Evolutionary conservation across 2,113 vertebrate species (phyloP), one percentile per base, ranked within the genome.

Genomic region (Grus americana): DNA sequence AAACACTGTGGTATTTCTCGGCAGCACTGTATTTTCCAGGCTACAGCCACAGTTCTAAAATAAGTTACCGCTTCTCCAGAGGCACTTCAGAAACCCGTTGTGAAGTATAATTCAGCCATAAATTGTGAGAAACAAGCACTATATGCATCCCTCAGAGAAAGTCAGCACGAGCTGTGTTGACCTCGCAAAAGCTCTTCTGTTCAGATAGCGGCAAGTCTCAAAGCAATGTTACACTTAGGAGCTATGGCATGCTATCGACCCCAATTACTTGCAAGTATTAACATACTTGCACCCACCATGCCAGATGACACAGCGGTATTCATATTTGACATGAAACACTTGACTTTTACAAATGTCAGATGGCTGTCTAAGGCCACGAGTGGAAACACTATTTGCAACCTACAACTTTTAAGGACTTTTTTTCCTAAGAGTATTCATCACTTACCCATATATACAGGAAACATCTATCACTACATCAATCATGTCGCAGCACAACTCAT

Each of bases 381-480:
- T 23, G 21, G 27, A 40, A 8, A 34, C 72, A 73, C 23, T 50
- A 40, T 38, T 54, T 84, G 23, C 34, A 95, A n/a, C 27, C 55
- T 61, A 57, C 50, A 58, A 20, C 14, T 74, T 89, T 34, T 20
- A 63, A 75, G 75, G n/a, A 65, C 10, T 40, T 68, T n/a, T 34
- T 78, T 38, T 47, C 57, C 40, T 32, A 27, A 26, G 7, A 86
- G 68, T 50, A 36, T 79, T 84, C 38, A 55, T 52, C 68, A 98
- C 98, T 99, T 98, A 99, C 99, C 99, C 99, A 95, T 99, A 99
- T 98, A 99, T 99, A 98, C 99, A 99, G 92, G 99, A 99, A 80
- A 99, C 99, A 87, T 99, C 99, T 67, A 99, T 99, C 91, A 99
- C 99, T 94, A 99, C 99, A 82, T 99, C 99, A 79, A 99, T 99